Evolutionary conservation across 2,113 vertebrate species (phyloP), one percentile per base, ranked within the genome.

Genomic region (Ophthalmolycus amberensis): DNA sequence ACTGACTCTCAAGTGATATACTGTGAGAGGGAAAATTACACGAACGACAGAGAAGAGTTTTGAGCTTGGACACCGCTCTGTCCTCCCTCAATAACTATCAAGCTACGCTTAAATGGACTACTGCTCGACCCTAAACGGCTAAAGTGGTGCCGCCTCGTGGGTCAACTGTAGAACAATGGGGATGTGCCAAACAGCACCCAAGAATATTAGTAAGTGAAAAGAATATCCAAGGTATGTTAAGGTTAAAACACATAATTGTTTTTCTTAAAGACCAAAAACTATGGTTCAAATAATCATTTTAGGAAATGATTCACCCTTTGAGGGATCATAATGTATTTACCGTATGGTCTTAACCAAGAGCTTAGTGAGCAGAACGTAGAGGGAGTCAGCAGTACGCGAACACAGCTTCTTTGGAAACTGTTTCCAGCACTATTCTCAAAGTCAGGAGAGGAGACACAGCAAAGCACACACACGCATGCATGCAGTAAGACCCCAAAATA

Each of bases 21-120:
- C 27, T 71, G 54, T 42, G 29, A 84, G 50, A 84, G 72, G 46
- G 79, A 71, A 58, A 72, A 81, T 77, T 82, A 82, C 56, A 71
- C 78, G 79, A 90, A 81, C 22, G 59, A 64, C 22, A 60, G 69
- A 79, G 82, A 77, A 56, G 76, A 64, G 77, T 40, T 84, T 38
- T 60, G 80, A 87, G 80, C 82, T 73, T 50, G 25, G 82, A 87
- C 84, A 87, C 80, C 83, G 87, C 85, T 86, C 83, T 69, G 42
- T 58, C 14, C 66, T 89, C 79, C 81, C 68, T 86, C 71, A 88
- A 80, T 74, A 86, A 77, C 84, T 42, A 80, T 89, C 85, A 86
- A 84, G 76, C 64, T 62, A 64, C 44, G 67, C 71, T 82, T 56
- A 70, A 87, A 85, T 42, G 52, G 76, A 71, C 34, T 74, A 82